Conservation (phyloP, 2,797 vertebrate genomes). For the Sphenopsis melanotis region DNA sequence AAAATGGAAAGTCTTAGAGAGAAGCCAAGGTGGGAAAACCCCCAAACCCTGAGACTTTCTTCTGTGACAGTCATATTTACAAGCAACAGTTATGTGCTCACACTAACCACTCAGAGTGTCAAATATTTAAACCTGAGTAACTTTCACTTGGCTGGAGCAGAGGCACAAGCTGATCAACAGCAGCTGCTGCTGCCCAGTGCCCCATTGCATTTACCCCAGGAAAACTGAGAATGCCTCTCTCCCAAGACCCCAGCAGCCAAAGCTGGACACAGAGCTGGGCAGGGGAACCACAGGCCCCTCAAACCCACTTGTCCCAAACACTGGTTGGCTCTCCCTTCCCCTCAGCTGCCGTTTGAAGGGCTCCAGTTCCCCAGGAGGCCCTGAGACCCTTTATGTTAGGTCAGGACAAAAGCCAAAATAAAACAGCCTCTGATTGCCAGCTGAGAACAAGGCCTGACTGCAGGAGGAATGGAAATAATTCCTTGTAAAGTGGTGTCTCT, state of each 20-base stretch:
- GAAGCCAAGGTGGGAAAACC: neutral
- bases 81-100: neutral
- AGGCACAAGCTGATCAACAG: neutral
- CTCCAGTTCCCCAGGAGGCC: neutral
- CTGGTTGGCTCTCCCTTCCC: rapidly evolving
- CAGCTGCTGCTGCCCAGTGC: neutral
- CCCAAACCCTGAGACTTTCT: neutral
- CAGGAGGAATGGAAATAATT: neutral
- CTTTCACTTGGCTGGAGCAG: rapidly evolving
- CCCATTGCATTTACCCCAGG: neutral
- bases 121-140: neutral
- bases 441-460: neutral
- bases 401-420: neutral
- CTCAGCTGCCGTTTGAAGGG: neutral
- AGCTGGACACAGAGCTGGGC: rapidly evolving
- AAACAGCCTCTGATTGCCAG: neutral
- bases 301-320: neutral
- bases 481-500: neutral
- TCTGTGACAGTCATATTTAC: neutral
- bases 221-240: neutral
- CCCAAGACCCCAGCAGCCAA: neutral
- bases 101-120: neutral
- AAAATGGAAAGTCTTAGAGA: neutral
- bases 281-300: neutral
- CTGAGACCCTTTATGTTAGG: neutral